Percentiles rank a stretch among this genome's conserved stretches.
Conservation (phyloP, 2,888 invertebrate species). For the Acrobasis consociella region DNA sequence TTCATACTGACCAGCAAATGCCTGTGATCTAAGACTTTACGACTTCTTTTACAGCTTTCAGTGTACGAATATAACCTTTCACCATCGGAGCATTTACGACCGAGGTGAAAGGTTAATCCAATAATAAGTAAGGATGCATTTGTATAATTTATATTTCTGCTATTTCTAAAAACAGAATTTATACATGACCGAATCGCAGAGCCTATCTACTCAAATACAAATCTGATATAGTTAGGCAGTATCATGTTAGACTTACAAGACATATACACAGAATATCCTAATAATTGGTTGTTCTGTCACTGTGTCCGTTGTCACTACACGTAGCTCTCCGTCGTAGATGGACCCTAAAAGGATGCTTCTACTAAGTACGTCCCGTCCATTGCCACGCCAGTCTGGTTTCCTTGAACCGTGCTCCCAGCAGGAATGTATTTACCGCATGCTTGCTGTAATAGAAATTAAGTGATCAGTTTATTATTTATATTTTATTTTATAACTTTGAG, state of each 20-base stretch:
- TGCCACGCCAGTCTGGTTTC: conserved; percentile 90
- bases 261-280: conserved; percentile 65
- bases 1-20: too few relatives aligned
- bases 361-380: conserved; percentile 94
- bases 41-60: too few relatives aligned
- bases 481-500: too few relatives aligned
- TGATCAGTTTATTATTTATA: conserved; percentile 21
- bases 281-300: conserved; percentile 61
- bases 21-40: too few relatives aligned
- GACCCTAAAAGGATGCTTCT: conserved; percentile 90
- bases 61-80: too few relatives aligned
- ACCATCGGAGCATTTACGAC: too few relatives aligned
- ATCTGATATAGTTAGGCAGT: conserved; percentile 75
- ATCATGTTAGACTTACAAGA: conserved; percentile 71
- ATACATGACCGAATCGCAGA: conserved; percentile 14
- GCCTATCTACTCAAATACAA: conserved; percentile 50
- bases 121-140: not conserved
- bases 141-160: conserved; percentile 15
- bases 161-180: conserved; percentile 19
- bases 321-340: conserved; percentile 69
- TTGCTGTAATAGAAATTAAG: conserved; percentile 81
- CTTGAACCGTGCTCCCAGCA: conserved; percentile 90
- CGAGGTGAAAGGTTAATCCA: not conserved
- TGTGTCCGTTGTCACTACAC: conserved; percentile 47
- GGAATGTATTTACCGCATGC: conserved; percentile 95